A percentile compares a stretch with the other conserved stretches of the same genome.
phyloP scores from a whole-genome alignment of 2,797 vertebrate species.

The Pangasius krempfi region DNA sequence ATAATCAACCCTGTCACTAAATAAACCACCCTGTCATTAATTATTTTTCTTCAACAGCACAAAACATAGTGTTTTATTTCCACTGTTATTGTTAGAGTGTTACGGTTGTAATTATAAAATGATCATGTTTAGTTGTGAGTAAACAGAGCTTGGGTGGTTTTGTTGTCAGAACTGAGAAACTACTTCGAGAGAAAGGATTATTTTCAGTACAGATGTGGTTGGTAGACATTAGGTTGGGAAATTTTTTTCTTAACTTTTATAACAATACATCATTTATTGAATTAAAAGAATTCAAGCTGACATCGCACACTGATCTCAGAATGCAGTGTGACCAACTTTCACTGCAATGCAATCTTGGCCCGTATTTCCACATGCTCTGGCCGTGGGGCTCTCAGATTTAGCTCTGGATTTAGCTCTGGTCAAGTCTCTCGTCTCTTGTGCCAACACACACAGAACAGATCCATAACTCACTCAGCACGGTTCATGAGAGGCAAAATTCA shows the following conservation, averaged over 20 bases:
- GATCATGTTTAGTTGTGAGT: not conserved
- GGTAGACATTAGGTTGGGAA: not conserved
- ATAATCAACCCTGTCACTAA: not conserved
- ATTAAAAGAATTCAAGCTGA: not conserved
- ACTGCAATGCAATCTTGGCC: constrained; percentile 27
- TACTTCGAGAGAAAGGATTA: not conserved
- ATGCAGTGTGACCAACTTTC: constrained; percentile 41
- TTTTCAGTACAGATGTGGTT: not conserved
- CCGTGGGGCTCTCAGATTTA: constrained; percentile 47
- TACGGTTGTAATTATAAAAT: not conserved
- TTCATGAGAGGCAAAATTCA: constrained; percentile 34
- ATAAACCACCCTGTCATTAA: too few species aligned
- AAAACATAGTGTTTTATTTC: not conserved
- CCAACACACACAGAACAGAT: constrained; percentile 70
- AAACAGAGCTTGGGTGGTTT: not conserved
- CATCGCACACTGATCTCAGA: constrained; percentile 26
- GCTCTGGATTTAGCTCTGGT: constrained; percentile 66
- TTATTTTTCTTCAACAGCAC: not conserved
- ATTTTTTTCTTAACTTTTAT: not conserved
- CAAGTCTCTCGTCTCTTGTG: constrained; percentile 60
- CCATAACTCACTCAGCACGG: constrained; percentile 64
- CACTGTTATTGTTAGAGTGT: not conserved
- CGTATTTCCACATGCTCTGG: constrained; percentile 60
- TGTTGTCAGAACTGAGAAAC: not conserved
- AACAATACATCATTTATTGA: not conserved